Conservation (phyloP, 2,113 vertebrate species). For the Gallinago media region DNA sequence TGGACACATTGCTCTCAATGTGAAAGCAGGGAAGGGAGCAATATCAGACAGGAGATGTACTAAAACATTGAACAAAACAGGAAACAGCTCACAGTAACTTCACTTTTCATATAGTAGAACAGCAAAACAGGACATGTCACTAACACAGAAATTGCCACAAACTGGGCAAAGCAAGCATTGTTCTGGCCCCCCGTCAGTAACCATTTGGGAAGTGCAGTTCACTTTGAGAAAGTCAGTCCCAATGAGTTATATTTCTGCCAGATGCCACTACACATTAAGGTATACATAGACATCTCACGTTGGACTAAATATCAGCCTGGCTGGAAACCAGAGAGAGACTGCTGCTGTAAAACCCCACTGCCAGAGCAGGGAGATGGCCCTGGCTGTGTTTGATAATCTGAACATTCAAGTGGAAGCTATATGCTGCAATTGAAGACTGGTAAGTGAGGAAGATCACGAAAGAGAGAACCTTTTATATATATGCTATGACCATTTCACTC, state of each 20-base stretch:
- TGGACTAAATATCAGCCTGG: conserved; percentile 5
- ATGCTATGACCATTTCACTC: not conserved
- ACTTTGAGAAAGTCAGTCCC: conserved; percentile 14
- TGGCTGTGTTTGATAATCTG: not conserved
- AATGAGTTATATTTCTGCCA: conserved; percentile 28
- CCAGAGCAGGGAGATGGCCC: not conserved
- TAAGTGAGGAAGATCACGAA: not conserved
- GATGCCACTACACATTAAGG: conserved; percentile 39
- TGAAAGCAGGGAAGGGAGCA: not conserved
- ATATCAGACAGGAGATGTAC: not conserved
- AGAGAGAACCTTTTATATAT: not conserved
- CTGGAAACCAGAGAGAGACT: not conserved
- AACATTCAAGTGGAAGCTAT: not conserved
- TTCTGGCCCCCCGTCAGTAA: not conserved
- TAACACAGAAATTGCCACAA: conserved; percentile 6
- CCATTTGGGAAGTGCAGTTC: not conserved
- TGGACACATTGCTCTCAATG: not conserved
- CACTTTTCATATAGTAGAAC: not conserved
- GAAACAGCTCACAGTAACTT: not conserved
- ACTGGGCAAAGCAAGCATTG: not conserved
- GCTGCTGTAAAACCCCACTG: not conserved
- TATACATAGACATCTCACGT: not conserved
- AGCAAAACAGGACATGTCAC: not conserved
- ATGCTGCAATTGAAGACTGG: not conserved
- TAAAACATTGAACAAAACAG: not conserved